phyloP scores from a whole-genome alignment of 1,140 invertebrate genomes.

The Heliconius melpomene region DNA sequence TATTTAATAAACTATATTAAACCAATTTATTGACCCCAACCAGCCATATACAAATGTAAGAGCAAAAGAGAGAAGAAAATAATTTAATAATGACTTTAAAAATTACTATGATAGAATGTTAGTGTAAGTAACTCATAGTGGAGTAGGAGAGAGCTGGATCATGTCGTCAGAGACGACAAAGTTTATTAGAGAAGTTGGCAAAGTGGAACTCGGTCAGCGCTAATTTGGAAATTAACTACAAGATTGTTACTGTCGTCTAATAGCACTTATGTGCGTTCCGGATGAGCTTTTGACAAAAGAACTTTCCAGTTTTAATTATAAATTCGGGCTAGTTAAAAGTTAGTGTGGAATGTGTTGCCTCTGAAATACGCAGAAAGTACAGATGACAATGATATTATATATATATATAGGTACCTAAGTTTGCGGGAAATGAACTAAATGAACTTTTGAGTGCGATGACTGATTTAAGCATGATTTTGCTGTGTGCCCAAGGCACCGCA shows the following conservation, averaged over 20 bases:
- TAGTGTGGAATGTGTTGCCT: constrained; percentile 30
- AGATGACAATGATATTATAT: too few species aligned
- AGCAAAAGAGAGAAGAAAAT: too few species aligned
- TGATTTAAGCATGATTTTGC: too few species aligned
- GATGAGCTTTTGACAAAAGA: constrained; percentile 12
- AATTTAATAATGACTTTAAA: background rate
- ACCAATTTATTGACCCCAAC: too few species aligned
- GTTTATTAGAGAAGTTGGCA: constrained; percentile 35
- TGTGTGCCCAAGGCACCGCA: too few species aligned
- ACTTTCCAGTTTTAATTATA: constrained; percentile 2
- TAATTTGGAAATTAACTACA: constrained; percentile 40
- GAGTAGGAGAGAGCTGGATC: background rate
- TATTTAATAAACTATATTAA: too few species aligned
- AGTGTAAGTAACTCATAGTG: constrained; percentile 13
- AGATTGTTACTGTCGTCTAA: constrained; percentile 18
- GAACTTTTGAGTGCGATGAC: too few species aligned
- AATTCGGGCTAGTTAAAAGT: background rate
- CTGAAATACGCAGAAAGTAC: constrained; percentile 39
- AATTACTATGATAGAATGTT: background rate
- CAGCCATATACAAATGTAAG: too few species aligned
- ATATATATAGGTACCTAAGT: too few species aligned
- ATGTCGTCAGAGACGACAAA: constrained; percentile 33
- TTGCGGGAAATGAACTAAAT: too few species aligned
- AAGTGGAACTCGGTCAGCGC: constrained; percentile 41
- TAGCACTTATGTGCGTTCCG: background rate